Conservation (phyloP, 2,888 invertebrate species). For the Crepidodera aurea region DNA sequence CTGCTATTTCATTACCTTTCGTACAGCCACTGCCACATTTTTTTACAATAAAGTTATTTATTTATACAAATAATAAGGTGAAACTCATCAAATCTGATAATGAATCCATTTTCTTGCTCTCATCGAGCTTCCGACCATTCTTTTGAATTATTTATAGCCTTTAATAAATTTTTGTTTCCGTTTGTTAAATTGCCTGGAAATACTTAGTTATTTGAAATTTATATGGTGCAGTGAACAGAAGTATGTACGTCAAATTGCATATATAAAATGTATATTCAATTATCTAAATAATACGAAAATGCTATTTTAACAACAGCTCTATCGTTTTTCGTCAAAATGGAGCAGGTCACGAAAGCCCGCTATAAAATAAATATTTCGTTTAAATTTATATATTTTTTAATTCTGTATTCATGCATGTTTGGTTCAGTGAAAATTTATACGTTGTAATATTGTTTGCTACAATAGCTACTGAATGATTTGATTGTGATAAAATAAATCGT, state of each 20-base stretch:
- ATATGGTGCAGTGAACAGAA: slow-evolving; percentile 26
- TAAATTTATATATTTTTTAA: neutral
- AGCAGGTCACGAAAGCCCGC: slow-evolving; percentile 24
- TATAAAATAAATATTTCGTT: slow-evolving; percentile 6
- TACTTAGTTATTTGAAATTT: slow-evolving; percentile 31
- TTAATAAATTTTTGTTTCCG: slow-evolving; percentile 35
- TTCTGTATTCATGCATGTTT: neutral
- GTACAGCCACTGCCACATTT: too few species aligned
- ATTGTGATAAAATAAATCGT: too few species aligned
- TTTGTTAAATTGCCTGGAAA: slow-evolving; percentile 37
- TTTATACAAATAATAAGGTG: neutral
- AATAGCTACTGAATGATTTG: too few species aligned
- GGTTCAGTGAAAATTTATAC: neutral
- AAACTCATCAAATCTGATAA: slow-evolving; percentile 16
- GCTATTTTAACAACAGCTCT: slow-evolving; percentile 22
- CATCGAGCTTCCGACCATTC: slow-evolving; percentile 12
- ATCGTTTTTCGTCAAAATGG: slow-evolving; percentile 28
- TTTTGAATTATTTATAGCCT: slow-evolving; percentile 27
- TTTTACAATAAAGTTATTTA: too few species aligned
- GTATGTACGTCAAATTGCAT: slow-evolving; percentile 29
- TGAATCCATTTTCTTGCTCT: slow-evolving; percentile 16
- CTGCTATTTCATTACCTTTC: too few species aligned
- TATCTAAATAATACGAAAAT: slow-evolving; percentile 29
- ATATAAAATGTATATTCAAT: slow-evolving; percentile 35
- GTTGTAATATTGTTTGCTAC: too few species aligned